These are phyloP conservation scores for Heteromurus nitidus DNA, from an alignment of 2,888 invertebrate species.

Conservation along the genomic window DNA sequence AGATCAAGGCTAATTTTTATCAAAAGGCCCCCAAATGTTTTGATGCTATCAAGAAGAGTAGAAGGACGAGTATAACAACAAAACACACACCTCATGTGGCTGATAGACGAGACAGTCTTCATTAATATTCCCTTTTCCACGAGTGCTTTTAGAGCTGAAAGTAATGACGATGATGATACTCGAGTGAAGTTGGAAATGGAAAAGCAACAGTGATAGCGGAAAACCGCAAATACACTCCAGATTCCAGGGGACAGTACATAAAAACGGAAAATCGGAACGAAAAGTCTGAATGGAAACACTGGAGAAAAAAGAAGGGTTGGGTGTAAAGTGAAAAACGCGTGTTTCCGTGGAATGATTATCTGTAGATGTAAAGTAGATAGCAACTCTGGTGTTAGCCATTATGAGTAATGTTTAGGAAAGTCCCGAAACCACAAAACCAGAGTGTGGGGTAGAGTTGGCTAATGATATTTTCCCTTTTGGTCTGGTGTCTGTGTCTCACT, in stretches of 20 bases:
- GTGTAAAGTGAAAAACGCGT: background rate
- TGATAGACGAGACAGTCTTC: background rate
- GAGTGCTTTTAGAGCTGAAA: constrained; percentile 9
- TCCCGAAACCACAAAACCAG: constrained; percentile 36
- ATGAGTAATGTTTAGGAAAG: constrained; percentile 20
- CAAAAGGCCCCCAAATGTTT: constrained; percentile 18
- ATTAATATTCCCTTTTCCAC: constrained; percentile 1
- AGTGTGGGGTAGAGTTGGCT: constrained; percentile 38
- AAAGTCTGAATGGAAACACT: too few species aligned
- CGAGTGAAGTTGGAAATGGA: constrained; percentile 30
- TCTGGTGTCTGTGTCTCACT: background rate
- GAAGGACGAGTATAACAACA: background rate
- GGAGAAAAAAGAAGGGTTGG: background rate
- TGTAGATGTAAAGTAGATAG: background rate
- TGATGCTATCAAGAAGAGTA: background rate
- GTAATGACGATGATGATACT: too few species aligned
- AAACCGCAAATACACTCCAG: background rate
- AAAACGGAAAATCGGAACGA: too few species aligned
- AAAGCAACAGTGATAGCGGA: constrained; percentile 16
- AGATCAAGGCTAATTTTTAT: constrained; percentile 29
- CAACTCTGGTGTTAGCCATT: constrained; percentile 19
- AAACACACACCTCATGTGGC: background rate
- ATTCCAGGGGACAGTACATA: too few species aligned
- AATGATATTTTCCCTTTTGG: constrained; percentile 49
- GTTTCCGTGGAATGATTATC: background rate